phyloP scores from a whole-genome alignment of 2,888 invertebrate genomes.

The Xanthorhoe designata region DNA sequence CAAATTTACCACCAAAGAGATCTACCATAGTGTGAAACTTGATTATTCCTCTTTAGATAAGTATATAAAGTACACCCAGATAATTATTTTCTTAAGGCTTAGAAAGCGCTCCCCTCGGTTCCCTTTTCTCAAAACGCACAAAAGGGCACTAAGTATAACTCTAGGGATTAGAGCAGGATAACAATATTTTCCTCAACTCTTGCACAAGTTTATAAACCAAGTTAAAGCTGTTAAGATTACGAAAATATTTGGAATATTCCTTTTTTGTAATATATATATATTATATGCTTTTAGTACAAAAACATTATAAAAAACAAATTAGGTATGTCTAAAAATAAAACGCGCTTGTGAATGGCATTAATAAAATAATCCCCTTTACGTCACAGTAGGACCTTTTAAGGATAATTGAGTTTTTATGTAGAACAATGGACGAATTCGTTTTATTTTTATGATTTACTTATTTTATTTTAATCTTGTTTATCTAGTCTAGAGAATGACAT shows the following conservation, averaged over 20 bases:
- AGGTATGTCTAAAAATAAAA: neutral
- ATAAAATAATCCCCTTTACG: conserved; percentile 23
- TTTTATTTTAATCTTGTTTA: neutral
- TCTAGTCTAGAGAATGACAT: neutral
- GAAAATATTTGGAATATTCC: too few relatives aligned
- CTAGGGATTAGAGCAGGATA: neutral
- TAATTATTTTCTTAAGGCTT: neutral
- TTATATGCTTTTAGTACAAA: neutral
- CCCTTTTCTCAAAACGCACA: too few relatives aligned
- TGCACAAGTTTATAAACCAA: neutral
- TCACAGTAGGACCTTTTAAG: conserved; percentile 13
- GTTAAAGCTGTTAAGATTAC: neutral
- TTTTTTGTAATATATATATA: too few relatives aligned
- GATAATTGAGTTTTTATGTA: conserved; percentile 24
- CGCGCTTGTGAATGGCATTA: conserved; percentile 5
- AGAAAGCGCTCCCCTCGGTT: neutral
- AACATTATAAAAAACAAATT: conserved; percentile 2
- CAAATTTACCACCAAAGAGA: too few relatives aligned
- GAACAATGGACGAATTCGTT: conserved; percentile 4
- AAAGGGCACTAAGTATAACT: neutral
- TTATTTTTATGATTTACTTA: conserved; percentile 9
- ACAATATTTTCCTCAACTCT: neutral
- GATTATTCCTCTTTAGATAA: too few relatives aligned
- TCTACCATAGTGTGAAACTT: too few relatives aligned
- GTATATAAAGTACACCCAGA: too few relatives aligned